These are phyloP conservation scores for Columba guinea DNA, from an alignment of 2,797 vertebrate species.

Conservation along the genomic window DNA sequence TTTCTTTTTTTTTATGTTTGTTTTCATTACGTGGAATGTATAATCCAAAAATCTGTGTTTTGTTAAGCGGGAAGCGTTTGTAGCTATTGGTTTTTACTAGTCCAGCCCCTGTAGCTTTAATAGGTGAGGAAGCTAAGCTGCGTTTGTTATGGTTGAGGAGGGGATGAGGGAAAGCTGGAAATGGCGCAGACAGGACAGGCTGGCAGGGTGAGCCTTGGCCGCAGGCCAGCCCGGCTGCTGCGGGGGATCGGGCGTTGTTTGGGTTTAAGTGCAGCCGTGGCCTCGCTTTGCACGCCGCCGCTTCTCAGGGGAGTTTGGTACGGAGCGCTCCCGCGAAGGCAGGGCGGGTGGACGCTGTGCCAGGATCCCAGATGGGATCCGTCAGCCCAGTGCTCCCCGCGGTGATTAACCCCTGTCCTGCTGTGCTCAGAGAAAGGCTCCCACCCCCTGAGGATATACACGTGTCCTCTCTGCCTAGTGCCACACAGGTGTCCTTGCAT, in stretches of 20 bases:
- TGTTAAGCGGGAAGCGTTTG: neutral
- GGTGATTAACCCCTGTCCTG: neutral
- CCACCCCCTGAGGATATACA: neutral
- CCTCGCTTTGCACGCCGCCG: neutral
- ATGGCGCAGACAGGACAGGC: neutral
- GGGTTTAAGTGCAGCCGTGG: rapidly evolving
- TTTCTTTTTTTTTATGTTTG: neutral
- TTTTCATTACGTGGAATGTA: neutral
- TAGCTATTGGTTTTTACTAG: neutral
- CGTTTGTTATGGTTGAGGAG: neutral
- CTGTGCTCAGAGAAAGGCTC: neutral
- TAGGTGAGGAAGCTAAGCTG: neutral
- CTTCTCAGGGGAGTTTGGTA: neutral
- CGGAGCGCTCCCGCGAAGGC: neutral
- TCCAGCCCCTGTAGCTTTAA: neutral
- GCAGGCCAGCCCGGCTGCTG: neutral
- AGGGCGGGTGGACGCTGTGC: neutral
- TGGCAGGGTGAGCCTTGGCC: neutral
- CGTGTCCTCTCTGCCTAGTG: neutral
- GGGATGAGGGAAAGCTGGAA: neutral
- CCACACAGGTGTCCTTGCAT: neutral
- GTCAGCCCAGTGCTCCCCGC: rapidly evolving
- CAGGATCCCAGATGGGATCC: neutral
- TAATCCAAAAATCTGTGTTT: neutral
- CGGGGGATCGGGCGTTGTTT: rapidly evolving